These are phyloP conservation scores for Pollachius pollachius DNA, from an alignment of 2,113 vertebrate species.

Conservation along the genomic window DNA sequence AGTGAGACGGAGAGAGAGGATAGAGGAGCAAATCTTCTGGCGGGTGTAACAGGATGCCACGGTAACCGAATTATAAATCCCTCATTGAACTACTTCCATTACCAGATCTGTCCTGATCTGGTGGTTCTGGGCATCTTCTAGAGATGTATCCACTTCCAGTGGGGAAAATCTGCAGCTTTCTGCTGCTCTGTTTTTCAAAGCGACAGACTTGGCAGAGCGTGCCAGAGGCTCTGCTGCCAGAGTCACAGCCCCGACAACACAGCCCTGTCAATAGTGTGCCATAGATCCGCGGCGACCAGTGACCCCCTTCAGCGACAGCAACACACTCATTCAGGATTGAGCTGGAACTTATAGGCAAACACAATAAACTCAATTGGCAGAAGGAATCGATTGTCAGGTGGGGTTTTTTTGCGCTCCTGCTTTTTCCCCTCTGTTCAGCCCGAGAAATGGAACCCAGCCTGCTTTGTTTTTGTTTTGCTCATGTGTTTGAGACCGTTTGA, in stretches of 20 bases:
- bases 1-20: constrained; percentile 3
- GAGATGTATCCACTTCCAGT: constrained; percentile 23
- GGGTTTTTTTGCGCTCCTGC: too few relatives aligned
- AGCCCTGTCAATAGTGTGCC: constrained; percentile 62
- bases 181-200: constrained; percentile 15
- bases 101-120: constrained; percentile 60
- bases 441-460: too few relatives aligned
- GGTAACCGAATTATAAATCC: constrained; percentile 37
- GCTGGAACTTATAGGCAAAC: too few relatives aligned
- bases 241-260: constrained; percentile 52
- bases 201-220: constrained; percentile 54
- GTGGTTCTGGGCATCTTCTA: constrained; percentile 65
- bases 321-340: too few relatives aligned
- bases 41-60: too few relatives aligned
- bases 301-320: too few relatives aligned
- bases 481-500: too few relatives aligned
- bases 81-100: constrained; percentile 48
- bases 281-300: neutral
- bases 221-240: constrained; percentile 50
- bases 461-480: too few relatives aligned
- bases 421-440: too few relatives aligned
- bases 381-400: too few relatives aligned
- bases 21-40: too few relatives aligned
- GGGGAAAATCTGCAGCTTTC: constrained; percentile 12
- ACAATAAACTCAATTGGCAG: too few relatives aligned